Percentiles rank a stretch among this genome's conserved stretches.
Evolutionary conservation across 1,140 invertebrate species (phyloP).

Genomic region (Drosophila ercepeae): DNA sequence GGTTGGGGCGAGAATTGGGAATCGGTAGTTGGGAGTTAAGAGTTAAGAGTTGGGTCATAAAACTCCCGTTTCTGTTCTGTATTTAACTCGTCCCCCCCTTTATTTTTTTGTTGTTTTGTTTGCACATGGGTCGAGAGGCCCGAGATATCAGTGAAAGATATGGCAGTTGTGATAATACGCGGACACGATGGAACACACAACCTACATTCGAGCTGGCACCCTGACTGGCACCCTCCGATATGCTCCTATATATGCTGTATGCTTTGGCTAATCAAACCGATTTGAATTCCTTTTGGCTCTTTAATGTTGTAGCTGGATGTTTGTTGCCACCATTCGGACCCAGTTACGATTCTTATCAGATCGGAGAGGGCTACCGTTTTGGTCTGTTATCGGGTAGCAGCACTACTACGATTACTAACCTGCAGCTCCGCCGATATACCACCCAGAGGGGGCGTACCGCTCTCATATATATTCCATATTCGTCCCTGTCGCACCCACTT

Average conservation of each 20-base stretch:
- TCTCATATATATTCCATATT: not conserved
- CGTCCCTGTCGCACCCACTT: slow-evolving; percentile 26
- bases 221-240: no score
- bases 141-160: slow-evolving; percentile 57
- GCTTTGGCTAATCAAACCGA: slow-evolving; percentile 29
- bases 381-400: slow-evolving; percentile 22
- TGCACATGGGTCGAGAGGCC: slow-evolving; percentile 44
- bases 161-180: slow-evolving; percentile 44
- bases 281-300: slow-evolving; percentile 26
- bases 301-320: slow-evolving; percentile 34
- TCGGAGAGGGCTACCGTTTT: slow-evolving; percentile 38
- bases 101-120: slow-evolving; percentile 53
- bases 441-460: slow-evolving; percentile 18
- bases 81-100: not conserved
- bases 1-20: no score
- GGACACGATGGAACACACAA: slow-evolving; percentile 13
- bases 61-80: slow-evolving; percentile 43
- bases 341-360: slow-evolving; percentile 26
- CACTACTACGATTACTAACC: slow-evolving; percentile 2
- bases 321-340: slow-evolving; percentile 6
- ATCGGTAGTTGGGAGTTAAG: not conserved
- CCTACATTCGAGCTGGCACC: slow-evolving; percentile 4
- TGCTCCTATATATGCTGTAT: slow-evolving; percentile 20
- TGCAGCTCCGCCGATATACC: not conserved
- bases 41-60: slow-evolving; percentile 44